Evolutionary conservation across 2,888 invertebrate genomes (phyloP).

Genomic region (Gasteruption jaculator): DNA sequence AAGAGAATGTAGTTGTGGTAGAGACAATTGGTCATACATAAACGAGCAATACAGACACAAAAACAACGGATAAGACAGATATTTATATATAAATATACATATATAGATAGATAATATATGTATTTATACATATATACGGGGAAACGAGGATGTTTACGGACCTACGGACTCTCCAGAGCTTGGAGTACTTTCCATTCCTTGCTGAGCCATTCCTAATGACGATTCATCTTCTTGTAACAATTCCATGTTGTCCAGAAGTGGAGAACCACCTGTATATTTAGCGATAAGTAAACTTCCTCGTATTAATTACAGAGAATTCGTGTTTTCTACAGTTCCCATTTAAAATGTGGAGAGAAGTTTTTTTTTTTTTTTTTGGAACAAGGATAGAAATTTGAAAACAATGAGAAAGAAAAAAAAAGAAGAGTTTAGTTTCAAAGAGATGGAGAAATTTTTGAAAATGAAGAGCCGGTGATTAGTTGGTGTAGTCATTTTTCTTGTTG

Average conservation of each 20-base stretch:
- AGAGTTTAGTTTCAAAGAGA: too few relatives aligned
- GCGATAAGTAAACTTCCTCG: too few relatives aligned
- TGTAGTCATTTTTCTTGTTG: too few relatives aligned
- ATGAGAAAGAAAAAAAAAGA: not conserved
- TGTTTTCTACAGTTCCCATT: constrained; percentile 9
- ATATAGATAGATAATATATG: constrained; percentile 34
- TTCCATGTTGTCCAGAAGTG: constrained; percentile 51
- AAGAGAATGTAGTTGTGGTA: too few relatives aligned
- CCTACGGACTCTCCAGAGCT: constrained; percentile 49
- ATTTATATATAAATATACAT: constrained; percentile 29
- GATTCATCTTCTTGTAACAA: constrained; percentile 50
- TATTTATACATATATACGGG: constrained; percentile 39
- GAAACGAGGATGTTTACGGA: constrained; percentile 48
- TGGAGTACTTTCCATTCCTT: constrained; percentile 48
- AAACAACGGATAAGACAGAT: too few relatives aligned
- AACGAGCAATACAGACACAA: too few relatives aligned
- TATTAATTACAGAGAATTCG: constrained; percentile 3
- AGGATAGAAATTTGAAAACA: constrained; percentile 4
- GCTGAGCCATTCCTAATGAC: constrained; percentile 48
- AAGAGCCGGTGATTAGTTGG: too few relatives aligned
- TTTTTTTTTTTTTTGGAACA: constrained; percentile 8
- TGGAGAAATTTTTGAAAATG: too few relatives aligned
- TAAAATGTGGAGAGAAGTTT: constrained; percentile 7
- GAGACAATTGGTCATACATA: too few relatives aligned
- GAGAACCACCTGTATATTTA: constrained; percentile 47